These are phyloP conservation scores for Drosophila anomalata DNA, from an alignment of 2,888 invertebrate species.

Conservation along the genomic window DNA sequence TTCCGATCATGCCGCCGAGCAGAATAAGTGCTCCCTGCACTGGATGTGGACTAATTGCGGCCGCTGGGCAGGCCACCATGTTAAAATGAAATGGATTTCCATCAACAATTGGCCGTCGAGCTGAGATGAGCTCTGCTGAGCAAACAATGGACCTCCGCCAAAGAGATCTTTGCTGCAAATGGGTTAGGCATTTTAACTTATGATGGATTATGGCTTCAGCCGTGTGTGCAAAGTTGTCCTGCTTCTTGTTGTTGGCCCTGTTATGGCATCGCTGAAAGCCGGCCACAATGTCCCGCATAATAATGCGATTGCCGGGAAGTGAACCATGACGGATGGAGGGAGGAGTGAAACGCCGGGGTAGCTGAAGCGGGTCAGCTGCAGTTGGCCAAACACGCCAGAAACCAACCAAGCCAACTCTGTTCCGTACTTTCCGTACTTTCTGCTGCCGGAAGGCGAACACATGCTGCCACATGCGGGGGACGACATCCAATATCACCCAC, in stretches of 20 bases:
- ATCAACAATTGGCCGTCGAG: constrained; percentile 74
- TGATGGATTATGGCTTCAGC: constrained; percentile 73
- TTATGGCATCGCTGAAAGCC: constrained; percentile 54
- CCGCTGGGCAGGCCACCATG: constrained; percentile 73
- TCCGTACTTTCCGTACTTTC: constrained; percentile 13
- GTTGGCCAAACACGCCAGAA: constrained; percentile 9
- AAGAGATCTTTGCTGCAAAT: constrained; percentile 52
- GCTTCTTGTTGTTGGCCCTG: constrained; percentile 37
- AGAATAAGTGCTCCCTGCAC: constrained; percentile 49
- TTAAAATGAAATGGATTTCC: constrained; percentile 83
- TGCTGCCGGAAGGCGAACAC: constrained; percentile 69
- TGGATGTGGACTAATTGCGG: constrained; percentile 81
- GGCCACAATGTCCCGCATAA: constrained; percentile 65
- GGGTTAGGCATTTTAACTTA: constrained; percentile 70
- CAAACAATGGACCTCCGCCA: constrained; percentile 20
- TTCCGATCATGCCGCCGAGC: constrained; percentile 3
- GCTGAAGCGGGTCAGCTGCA: constrained; percentile 4
- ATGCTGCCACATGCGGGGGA: constrained; percentile 46
- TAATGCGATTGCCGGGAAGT: constrained; percentile 71
- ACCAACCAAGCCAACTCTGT: constrained; percentile 18
- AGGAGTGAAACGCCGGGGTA: neutral
- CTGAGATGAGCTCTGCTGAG: constrained; percentile 21
- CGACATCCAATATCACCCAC: neutral
- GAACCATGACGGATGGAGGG: constrained; percentile 40
- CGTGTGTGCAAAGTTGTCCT: constrained; percentile 29